Percentiles rank a stretch among this genome's conserved stretches.
phyloP scores from a whole-genome alignment of 2,113 vertebrate genomes.

The Phaetusa simplex region DNA sequence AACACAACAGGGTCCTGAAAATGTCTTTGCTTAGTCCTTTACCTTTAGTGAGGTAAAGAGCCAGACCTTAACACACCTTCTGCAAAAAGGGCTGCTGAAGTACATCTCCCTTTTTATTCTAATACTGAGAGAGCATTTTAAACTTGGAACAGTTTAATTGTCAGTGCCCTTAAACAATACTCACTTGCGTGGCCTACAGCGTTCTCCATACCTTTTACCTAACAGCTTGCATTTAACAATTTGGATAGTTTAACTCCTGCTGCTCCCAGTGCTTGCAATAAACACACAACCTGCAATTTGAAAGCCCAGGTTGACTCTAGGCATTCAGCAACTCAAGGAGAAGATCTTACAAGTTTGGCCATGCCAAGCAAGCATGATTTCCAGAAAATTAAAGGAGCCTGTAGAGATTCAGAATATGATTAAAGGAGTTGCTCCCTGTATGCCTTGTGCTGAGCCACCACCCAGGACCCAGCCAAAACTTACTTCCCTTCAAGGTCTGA shows the following conservation, averaged over 20 bases:
- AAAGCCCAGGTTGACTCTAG: background rate
- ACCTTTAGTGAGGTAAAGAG: background rate
- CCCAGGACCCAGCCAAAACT: background rate
- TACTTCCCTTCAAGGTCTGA: background rate
- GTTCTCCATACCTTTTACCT: background rate
- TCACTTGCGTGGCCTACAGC: background rate
- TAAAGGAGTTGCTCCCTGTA: background rate
- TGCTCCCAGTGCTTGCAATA: background rate
- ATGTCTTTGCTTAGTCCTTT: background rate
- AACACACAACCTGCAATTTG: background rate
- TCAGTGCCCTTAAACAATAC: background rate
- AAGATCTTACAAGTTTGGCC: background rate
- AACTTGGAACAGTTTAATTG: background rate
- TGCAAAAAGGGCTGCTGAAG: background rate
- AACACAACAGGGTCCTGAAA: background rate
- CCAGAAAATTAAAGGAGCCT: background rate
- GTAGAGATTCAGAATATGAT: background rate
- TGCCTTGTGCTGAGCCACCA: background rate
- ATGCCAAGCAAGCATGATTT: background rate
- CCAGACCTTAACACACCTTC: background rate
- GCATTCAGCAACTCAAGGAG: background rate
- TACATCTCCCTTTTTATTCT: background rate
- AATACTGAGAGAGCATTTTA: background rate
- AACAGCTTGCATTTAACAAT: background rate
- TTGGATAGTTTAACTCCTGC: background rate